These are phyloP conservation scores for Anguilla japonica DNA, from an alignment of 2,113 vertebrate genomes.

Conservation along the genomic window DNA sequence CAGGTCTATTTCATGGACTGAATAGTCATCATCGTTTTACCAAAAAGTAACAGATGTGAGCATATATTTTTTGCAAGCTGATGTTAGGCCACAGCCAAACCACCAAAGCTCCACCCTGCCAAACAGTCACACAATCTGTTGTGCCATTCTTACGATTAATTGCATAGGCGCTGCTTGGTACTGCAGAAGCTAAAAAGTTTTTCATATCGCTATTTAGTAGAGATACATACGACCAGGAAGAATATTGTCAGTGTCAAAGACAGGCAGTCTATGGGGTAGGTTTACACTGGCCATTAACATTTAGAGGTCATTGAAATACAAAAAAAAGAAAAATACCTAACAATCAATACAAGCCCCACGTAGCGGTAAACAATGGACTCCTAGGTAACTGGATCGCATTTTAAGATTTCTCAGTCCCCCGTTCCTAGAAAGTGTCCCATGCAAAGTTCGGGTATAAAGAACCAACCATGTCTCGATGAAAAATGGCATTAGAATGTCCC, in stretches of 20 bases:
- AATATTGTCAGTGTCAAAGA: conserved; percentile 44
- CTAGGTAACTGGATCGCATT: conserved; percentile 13
- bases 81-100: not conserved
- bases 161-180: conserved; percentile 69
- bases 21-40: not conserved
- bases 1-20: not conserved
- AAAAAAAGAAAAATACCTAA: conserved; percentile 45
- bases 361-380: not conserved
- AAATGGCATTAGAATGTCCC: not conserved
- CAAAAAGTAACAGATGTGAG: not conserved
- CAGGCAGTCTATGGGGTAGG: conserved; percentile 49
- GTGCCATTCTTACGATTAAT: conserved; percentile 50
- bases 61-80: not conserved
- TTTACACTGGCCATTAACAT: conserved; percentile 48
- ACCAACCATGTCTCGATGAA: not conserved
- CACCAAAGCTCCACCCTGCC: not conserved
- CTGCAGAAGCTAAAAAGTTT: conserved; percentile 37
- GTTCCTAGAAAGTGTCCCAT: conserved; percentile 51
- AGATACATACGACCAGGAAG: conserved; percentile 52
- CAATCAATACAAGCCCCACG: conserved; percentile 39
- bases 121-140: conserved; percentile 29
- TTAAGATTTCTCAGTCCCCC: conserved; percentile 4
- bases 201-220: conserved; percentile 35
- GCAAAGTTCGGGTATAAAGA: conserved; percentile 52
- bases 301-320: conserved; percentile 51